These are phyloP conservation scores for Cryptus viduatorius DNA, from an alignment of 2,888 invertebrate genomes.

Conservation along the genomic window DNA sequence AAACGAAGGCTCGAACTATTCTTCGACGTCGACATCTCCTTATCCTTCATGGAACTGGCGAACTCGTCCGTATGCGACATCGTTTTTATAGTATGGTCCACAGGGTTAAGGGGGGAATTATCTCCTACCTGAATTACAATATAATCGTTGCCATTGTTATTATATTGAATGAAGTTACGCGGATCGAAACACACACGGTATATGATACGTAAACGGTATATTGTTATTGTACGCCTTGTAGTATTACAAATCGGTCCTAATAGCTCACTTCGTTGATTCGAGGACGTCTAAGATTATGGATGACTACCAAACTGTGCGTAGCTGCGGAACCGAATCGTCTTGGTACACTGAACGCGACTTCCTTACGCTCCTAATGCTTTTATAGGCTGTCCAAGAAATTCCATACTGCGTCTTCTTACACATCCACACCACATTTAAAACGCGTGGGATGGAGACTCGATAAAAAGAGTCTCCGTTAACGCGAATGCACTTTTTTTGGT, in stretches of 20 bases:
- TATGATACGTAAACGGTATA: conserved; percentile 44
- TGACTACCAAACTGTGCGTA: conserved; percentile 43
- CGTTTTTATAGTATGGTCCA: conserved; percentile 77
- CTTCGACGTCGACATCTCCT: conserved; percentile 82
- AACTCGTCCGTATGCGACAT: conserved; percentile 79
- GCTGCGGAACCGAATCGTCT: conserved; percentile 69
- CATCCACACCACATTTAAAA: not conserved
- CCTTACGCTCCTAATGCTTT: conserved; percentile 72
- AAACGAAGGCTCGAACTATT: conserved; percentile 79
- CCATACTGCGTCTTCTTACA: conserved; percentile 9
- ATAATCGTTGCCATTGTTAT: conserved; percentile 40
- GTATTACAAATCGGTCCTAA: conserved; percentile 60
- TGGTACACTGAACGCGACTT: conserved; percentile 76
- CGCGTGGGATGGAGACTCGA: conserved; percentile 8
- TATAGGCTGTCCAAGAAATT: conserved; percentile 70
- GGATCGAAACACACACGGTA: conserved; percentile 20
- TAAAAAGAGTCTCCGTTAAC: conserved; percentile 6
- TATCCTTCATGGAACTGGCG: conserved; percentile 79
- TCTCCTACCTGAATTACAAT: conserved; percentile 56
- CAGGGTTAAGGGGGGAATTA: conserved; percentile 50
- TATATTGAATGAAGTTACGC: conserved; percentile 42
- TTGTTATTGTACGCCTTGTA: conserved; percentile 34
- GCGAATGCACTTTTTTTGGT: conserved; percentile 10
- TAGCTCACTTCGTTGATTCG: conserved; percentile 64
- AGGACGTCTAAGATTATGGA: conserved; percentile 62